Conservation (phyloP, 2,888 invertebrate genomes). For the Erebia ligea region DNA sequence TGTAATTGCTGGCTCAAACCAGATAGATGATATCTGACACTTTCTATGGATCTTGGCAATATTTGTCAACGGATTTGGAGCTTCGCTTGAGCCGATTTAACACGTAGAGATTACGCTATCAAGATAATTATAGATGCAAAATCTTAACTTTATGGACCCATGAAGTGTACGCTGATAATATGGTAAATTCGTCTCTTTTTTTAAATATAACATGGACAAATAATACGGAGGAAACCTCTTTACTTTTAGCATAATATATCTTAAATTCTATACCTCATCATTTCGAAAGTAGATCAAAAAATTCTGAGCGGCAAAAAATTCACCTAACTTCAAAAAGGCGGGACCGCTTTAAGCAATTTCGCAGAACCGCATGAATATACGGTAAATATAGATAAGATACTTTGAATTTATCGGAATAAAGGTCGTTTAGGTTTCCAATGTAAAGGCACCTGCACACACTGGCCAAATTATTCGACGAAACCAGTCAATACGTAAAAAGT, state of each 20-base stretch:
- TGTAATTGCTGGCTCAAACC: background rate
- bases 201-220: background rate
- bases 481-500: too few species aligned
- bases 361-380: constrained; percentile 7
- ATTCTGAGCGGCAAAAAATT: background rate
- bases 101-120: too few species aligned
- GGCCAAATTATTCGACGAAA: too few species aligned
- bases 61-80: too few species aligned
- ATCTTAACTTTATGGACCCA: too few species aligned
- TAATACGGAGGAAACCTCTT: too few species aligned
- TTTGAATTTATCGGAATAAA: constrained; percentile 1
- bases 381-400: constrained; percentile 1
- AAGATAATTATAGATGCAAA: too few species aligned
- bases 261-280: background rate
- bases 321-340: background rate
- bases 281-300: background rate
- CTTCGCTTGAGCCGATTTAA: too few species aligned
- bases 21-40: background rate
- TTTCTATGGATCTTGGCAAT: too few species aligned
- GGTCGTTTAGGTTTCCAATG: background rate
- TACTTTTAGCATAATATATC: too few species aligned
- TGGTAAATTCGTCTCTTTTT: background rate
- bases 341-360: constrained; percentile 1
- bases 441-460: background rate
- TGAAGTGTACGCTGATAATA: too few species aligned